Evolutionary conservation across 2,113 vertebrate species (phyloP).

Genomic region (Myrmophylax atrothorax): DNA sequence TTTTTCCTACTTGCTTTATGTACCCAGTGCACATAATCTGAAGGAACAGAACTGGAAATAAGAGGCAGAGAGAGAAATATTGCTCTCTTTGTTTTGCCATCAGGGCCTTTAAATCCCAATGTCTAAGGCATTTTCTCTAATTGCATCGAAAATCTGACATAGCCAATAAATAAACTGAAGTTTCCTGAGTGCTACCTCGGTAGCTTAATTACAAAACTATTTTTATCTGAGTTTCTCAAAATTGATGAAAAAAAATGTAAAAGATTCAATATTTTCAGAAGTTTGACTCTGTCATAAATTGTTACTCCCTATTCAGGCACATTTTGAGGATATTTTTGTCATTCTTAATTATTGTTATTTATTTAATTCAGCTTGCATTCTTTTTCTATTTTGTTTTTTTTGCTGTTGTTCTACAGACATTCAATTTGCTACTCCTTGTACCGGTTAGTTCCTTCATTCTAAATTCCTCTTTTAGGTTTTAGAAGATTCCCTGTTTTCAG

Average conservation of each 20-base stretch:
- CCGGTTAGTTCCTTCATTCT: not conserved
- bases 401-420: not conserved
- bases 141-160: not conserved
- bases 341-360: not conserved
- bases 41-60: not conserved
- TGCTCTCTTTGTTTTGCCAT: not conserved
- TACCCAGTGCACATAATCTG: not conserved
- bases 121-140: not conserved
- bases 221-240: not conserved
- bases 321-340: not conserved
- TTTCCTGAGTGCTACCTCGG: not conserved
- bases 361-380: accelerated
- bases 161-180: not conserved
- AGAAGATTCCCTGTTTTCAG: not conserved
- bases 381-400: not conserved
- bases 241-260: accelerated
- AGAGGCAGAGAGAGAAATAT: not conserved
- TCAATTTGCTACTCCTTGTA: not conserved
- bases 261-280: not conserved
- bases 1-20: not conserved
- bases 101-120: not conserved
- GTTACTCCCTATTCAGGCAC: not conserved
- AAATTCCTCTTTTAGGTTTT: not conserved
- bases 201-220: not conserved
- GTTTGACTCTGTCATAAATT: not conserved